A percentile compares a stretch with the other conserved stretches of the same genome.
Conservation (phyloP, 2,113 vertebrate genomes). For the Sisor rabdophorus region DNA sequence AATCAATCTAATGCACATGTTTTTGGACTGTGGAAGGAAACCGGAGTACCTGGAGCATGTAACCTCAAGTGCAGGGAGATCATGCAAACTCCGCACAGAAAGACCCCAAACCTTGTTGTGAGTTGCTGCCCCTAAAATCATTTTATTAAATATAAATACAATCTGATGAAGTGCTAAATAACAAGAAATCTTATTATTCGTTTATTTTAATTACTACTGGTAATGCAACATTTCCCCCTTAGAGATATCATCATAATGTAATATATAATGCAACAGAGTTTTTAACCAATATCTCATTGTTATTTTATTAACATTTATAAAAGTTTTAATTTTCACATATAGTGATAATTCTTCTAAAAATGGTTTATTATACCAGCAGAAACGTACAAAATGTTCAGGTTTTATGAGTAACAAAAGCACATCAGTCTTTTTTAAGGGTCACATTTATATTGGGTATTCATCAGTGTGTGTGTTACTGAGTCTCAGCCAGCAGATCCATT, state of each 20-base stretch:
- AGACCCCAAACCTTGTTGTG: no score
- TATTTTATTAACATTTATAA: neutral
- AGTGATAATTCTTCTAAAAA: no score
- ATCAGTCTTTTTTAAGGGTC: slow-evolving; percentile 17
- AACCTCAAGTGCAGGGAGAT: no score
- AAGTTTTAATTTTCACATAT: no score
- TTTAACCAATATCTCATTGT: neutral
- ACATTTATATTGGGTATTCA: slow-evolving; percentile 35
- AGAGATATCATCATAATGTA: neutral
- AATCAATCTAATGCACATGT: no score
- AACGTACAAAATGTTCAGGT: neutral
- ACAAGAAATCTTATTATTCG: neutral
- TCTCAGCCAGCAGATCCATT: slow-evolving; percentile 70
- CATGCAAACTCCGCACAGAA: no score
- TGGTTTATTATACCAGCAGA: neutral
- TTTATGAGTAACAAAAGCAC: slow-evolving; percentile 9
- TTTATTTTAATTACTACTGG: neutral
- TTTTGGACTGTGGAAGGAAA: no score
- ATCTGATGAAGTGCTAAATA: neutral
- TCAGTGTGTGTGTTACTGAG: slow-evolving; percentile 41
- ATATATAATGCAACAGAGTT: neutral
- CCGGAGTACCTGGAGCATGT: no score
- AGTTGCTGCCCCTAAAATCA: neutral
- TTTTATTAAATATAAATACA: neutral
- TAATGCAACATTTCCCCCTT: no score